Evolutionary conservation across 2,888 invertebrate species (phyloP), one percentile per base, ranked within the genome.

Genomic region (Parasteatoda lunata): DNA sequence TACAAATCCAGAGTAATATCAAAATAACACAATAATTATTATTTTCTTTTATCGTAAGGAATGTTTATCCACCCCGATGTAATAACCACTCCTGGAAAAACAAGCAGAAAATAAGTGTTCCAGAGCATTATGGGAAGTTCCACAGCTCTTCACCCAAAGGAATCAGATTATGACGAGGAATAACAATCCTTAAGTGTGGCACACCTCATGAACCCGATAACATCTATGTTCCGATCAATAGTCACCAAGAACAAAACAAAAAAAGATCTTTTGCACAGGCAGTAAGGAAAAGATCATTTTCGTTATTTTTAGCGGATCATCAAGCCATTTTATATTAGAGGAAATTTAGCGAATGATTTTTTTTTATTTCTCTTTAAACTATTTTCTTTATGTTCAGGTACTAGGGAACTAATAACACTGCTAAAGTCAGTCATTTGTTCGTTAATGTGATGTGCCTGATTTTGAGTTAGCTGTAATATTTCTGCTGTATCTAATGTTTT

Each of bases 301-400:
- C 65, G 77, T 83, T 83, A 83, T 83, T 83, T 77, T 83, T 83
- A 83, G 83, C 64, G 70, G 77, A 70, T 83, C 77, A 83, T 83
- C 83, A 77, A 76, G 64, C 70, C 69, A 49, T 73, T 81, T 68
- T 81, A 75, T 73, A 52, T 75, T 69, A 81, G 69, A 52, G 68
- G 71, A 75, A 66, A 80, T 76, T 82, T 68, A 77, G 70, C 13
- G 76, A 76, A 45, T 82, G 69, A 65, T 77, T 71, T 59, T 45
- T 76, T n/a, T n/a, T 30, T 81, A 75, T 70, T 76, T 71, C 65
- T 49, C 15, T 51, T 72, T 49, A 15, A 52, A 66, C 51, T 30
- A 15, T 30, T 9, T 59, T 81, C 81, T 75, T 81, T 81, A 81
- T 75, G 30, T 13, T 52, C 5, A 49, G 30, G 30, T 64, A 49